These are phyloP conservation scores for Pluvianellus socialis DNA, from an alignment of 2,113 vertebrate species.

Conservation along the genomic window DNA sequence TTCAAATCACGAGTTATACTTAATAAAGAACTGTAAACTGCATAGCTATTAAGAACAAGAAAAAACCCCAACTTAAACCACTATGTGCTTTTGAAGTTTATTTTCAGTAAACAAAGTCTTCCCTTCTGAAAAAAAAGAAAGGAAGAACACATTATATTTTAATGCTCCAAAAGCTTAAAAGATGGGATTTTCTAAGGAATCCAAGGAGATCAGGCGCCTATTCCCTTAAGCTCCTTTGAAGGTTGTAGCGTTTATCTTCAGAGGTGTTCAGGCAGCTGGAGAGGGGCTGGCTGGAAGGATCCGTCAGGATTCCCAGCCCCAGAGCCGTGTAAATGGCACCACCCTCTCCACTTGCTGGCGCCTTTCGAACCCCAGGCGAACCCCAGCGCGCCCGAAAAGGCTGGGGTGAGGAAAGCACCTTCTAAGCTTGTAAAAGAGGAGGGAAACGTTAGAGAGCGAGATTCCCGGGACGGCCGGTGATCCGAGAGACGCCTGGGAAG, in stretches of 20 bases:
- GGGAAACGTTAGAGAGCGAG: not conserved
- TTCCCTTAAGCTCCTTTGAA: constrained; percentile 3
- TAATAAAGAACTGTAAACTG: not conserved
- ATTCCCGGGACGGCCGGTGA: not conserved
- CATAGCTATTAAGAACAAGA: not conserved
- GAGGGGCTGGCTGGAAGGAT: not conserved
- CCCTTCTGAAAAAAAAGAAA: not conserved
- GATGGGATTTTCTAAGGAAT: constrained; percentile 22
- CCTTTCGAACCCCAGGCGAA: not conserved
- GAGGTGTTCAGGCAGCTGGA: not conserved
- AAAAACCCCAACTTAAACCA: not conserved
- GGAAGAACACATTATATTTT: not conserved
- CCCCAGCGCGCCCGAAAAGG: not conserved
- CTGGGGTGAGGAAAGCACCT: not conserved
- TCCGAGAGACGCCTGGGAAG: too few relatives aligned
- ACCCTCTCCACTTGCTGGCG: not conserved
- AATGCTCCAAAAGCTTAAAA: not conserved
- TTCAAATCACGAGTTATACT: not conserved
- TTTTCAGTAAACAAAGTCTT: constrained; percentile 36
- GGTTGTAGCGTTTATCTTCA: constrained; percentile 6
- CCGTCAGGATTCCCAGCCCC: not conserved
- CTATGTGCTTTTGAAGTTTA: not conserved
- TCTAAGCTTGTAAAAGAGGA: not conserved
- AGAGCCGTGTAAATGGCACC: not conserved
- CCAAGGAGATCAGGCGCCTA: not conserved